Percentiles rank a stretch among this genome's conserved stretches.
Conservation (phyloP, 2,888 invertebrate genomes). For the Microctonus hyperodae region DNA sequence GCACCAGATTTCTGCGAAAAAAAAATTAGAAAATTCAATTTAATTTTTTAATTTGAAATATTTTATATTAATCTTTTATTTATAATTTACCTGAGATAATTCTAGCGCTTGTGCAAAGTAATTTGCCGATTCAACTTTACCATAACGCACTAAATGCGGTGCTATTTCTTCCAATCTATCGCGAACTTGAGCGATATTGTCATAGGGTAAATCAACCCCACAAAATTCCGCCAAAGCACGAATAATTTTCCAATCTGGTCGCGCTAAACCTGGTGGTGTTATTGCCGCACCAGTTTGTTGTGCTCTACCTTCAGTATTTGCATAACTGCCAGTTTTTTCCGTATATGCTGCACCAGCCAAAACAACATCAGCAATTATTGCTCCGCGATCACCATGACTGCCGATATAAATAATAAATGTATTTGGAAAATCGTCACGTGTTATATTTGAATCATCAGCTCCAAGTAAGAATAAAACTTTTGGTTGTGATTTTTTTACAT, state of each 20-base stretch:
- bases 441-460: conserved; percentile 87
- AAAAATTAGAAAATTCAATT: conserved; percentile 27
- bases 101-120: conserved; percentile 83
- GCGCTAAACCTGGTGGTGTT: conserved; percentile 89
- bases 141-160: conserved; percentile 88
- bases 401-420: conserved; percentile 91
- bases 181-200: conserved; percentile 83
- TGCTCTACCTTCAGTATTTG: conserved; percentile 96
- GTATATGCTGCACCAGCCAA: conserved; percentile 98
- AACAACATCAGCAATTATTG: conserved; percentile 89
- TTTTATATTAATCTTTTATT: background rate
- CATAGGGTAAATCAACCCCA: conserved; percentile 82
- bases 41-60: background rate
- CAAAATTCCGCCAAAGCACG: conserved; percentile 86
- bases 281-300: conserved; percentile 90
- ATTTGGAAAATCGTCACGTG: conserved; percentile 78
- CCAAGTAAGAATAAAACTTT: conserved; percentile 89
- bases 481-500: conserved; percentile 71
- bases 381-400: conserved; percentile 96
- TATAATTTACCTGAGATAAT: conserved; percentile 69
- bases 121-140: conserved; percentile 83
- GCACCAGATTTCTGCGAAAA: conserved; percentile 45
- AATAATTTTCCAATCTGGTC: conserved; percentile 98
- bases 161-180: conserved; percentile 83
- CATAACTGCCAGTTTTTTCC: conserved; percentile 96